Evolutionary conservation across 2,797 vertebrate genomes (phyloP), one percentile per base, ranked within the genome.

Genomic region (Trachops cirrhosus): DNA sequence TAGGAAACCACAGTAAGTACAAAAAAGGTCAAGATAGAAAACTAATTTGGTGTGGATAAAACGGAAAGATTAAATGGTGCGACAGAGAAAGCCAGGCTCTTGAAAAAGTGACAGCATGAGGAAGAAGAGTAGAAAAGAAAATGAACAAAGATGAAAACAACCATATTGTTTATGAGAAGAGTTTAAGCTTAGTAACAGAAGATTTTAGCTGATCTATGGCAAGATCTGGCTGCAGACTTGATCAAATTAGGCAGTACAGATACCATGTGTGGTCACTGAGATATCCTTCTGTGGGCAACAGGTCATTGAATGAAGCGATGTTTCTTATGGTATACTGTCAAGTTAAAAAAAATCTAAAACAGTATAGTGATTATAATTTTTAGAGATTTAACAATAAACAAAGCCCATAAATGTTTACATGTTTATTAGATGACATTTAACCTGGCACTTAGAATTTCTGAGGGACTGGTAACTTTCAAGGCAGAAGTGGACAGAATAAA

Each of bases 11-110:
- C 74, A 77, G 5, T 10, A 62, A 52, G 32, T 11, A 52, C 22
- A 70, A 6, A 39, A 34, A 79, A 82, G n/a, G 70, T 73, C 48
- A 94, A 74, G 46, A 70, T 74, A 79, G 52, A 84, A 93, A 59
- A 57, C 24, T 18, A 91, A 88, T 0, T 9, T 29, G 39, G 57
- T 37, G 12, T 54, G 29, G 24, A 92, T 0, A 83, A 34, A 74
- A 88, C 1, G 59, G 29, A 79, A 83, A 41, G 9, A 48, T 9
- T 34, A 46, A 22, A 14, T 75, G 52, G 59, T 21, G 5, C 6
- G 7, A 94, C 26, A 79, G 16, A 48, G 19, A 68, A 48, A 44
- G 19, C 18, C 10, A 74, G n/a, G 12, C 11, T 71, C 82, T 32
- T 54, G 19, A 44, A 19, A 50, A 50, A 71, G 16, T 52, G 37